These are phyloP conservation scores for Cochlearius cochlearius DNA, from an alignment of 2,113 vertebrate genomes.

Conservation along the genomic window DNA sequence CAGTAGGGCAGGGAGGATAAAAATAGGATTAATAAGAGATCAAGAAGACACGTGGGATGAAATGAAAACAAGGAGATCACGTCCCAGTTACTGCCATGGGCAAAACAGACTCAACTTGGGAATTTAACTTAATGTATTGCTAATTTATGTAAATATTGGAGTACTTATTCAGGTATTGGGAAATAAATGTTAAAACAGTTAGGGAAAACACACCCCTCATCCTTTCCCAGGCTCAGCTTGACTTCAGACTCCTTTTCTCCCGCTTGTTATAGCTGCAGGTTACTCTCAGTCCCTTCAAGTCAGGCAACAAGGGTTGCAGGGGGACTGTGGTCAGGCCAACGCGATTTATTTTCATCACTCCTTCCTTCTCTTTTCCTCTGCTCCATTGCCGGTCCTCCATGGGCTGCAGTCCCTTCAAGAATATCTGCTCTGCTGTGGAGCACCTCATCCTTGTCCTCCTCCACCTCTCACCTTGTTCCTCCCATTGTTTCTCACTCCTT, in stretches of 20 bases:
- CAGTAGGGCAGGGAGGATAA: background rate
- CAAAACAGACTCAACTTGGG: background rate
- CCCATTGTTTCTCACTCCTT: background rate
- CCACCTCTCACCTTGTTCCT: background rate
- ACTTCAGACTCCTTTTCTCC: background rate
- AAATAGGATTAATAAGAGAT: background rate
- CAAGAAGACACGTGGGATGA: background rate
- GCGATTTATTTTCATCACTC: background rate
- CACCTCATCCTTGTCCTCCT: background rate
- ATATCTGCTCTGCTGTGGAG: background rate
- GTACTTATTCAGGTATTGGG: background rate
- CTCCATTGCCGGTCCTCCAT: background rate
- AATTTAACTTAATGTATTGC: background rate
- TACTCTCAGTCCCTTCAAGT: background rate
- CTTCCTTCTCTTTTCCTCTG: background rate
- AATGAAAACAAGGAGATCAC: background rate
- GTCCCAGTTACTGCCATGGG: background rate
- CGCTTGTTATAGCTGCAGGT: background rate
- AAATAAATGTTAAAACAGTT: background rate
- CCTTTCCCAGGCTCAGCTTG: background rate
- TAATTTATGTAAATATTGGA: background rate
- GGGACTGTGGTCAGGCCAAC: background rate
- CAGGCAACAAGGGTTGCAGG: background rate
- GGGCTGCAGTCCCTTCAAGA: background rate
- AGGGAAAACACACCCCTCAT: background rate